Evolutionary conservation across 2,888 invertebrate species (phyloP).

Genomic region (Tipula confusa): DNA sequence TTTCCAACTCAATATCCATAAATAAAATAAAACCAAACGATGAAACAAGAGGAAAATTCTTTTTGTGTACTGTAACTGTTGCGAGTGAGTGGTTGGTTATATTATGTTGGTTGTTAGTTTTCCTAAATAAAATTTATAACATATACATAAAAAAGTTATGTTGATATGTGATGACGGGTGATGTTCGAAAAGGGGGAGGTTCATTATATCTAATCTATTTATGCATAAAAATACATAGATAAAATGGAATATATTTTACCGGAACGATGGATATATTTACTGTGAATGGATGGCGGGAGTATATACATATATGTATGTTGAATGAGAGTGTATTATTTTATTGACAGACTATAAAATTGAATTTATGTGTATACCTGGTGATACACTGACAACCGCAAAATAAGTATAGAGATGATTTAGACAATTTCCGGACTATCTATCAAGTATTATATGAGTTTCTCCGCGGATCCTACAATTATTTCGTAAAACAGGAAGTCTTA

Average conservation of each 20-base stretch:
- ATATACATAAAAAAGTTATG: not conserved
- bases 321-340: not conserved
- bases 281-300: not conserved
- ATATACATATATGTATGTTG: not conserved
- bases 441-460: too few species aligned
- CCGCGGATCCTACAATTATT: too few species aligned
- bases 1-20: not conserved
- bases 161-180: conserved; percentile 9
- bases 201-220: conserved; percentile 9
- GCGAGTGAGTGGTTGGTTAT: not conserved
- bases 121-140: not conserved
- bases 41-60: not conserved
- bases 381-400: too few species aligned
- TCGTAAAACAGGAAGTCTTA: too few species aligned
- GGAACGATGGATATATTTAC: not conserved
- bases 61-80: not conserved
- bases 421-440: too few species aligned
- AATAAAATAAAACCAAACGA: not conserved
- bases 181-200: not conserved
- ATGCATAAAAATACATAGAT: not conserved
- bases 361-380: not conserved
- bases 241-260: not conserved
- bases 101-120: not conserved
- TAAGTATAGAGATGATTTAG: too few species aligned
- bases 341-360: not conserved